Conservation (phyloP, 1,140 invertebrate species). For the Plectrocnemia conspersa region DNA sequence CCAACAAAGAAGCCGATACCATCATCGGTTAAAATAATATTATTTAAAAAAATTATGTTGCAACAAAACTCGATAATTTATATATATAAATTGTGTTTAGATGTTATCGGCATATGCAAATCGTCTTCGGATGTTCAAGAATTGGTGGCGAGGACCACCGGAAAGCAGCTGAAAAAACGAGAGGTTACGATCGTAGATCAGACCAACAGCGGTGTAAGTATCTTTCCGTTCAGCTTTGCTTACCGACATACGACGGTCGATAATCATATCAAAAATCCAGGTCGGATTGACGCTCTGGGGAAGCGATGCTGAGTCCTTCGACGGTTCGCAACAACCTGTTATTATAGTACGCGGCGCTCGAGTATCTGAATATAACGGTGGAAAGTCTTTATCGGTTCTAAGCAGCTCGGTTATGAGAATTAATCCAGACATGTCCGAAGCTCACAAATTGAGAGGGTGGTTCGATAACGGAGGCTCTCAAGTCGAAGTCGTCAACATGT, state of each 20-base stretch:
- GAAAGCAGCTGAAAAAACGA: conserved; percentile 83
- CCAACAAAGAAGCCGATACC: conserved; percentile 60
- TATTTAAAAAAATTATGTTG: not conserved
- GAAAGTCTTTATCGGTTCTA: conserved; percentile 61
- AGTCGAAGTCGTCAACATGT: conserved; percentile 59
- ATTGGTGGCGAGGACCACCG: conserved; percentile 67
- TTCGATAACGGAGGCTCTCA: conserved; percentile 72
- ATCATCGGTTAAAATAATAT: conserved; percentile 60
- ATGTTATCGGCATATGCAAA: conserved; percentile 90
- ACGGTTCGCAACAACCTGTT: conserved; percentile 69
- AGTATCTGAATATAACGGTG: conserved; percentile 57
- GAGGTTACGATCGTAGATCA: conserved; percentile 86
- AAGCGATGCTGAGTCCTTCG: conserved; percentile 77
- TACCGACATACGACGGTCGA: not conserved
- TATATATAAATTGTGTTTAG: conserved; percentile 52
- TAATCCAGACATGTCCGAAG: conserved; percentile 86
- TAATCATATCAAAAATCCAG: conserved; percentile 48
- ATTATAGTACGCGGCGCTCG: conserved; percentile 56
- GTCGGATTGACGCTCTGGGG: conserved; percentile 73
- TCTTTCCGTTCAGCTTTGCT: too few species aligned
- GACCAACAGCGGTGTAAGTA: conserved; percentile 68
- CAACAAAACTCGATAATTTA: conserved; percentile 11
- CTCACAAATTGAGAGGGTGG: conserved; percentile 84
- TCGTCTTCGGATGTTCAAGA: conserved; percentile 63
- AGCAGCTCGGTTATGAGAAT: conserved; percentile 62